Base-by-base conservation (phyloP, 2,888 invertebrate genomes). In the Apodemia hepburni region DNA sequence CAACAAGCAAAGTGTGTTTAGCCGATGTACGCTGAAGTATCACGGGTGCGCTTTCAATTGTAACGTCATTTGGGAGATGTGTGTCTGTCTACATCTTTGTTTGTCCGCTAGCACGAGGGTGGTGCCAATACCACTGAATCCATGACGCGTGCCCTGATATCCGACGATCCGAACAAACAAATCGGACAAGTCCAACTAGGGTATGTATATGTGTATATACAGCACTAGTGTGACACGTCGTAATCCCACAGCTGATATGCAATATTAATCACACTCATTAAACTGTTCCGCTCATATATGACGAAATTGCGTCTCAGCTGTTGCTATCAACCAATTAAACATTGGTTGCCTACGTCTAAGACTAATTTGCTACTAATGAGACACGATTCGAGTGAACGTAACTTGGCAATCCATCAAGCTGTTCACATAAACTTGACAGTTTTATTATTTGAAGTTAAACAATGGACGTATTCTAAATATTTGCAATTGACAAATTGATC, bases 61-160 rank as follows among this genome's bases (percentile, higher is more conserved):
- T 86, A 81, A 75, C 80, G 81, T 80, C 74, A 69, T 66, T 64
- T 78, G 85, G 87, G 82, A 79, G 74, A 80, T 84, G 84, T 83
- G 76, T 85, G 85, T 86, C 79, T 87, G 79, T 79, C 72, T 77
- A 84, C 81, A 84, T 89, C 83, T 89, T 81, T 86, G 93, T 93
- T 93, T 93, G 93, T 93, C 93, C 94, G 94, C 92, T 95, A 96
- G 96, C 96, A 96, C 95, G 96, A 96, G 94, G 96, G 96, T 94
- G 97, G 97, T 92, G 94, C 96, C 91, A 96, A 95, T 94, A 95
- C 96, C 93, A 97, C 97, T 92, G 97, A 97, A 93, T 97, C 97
- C 93, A 97, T 97, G 97, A 97, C 97, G 92, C 95, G 97, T 91
- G 97, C 97, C 92, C 95, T 97, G 93, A 97, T 97, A 92, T 96